Percentiles rank a stretch among this genome's conserved stretches.
These are phyloP conservation scores for Digitonthophagus gazella DNA, from an alignment of 2,888 invertebrate genomes.

Conservation along the genomic window DNA sequence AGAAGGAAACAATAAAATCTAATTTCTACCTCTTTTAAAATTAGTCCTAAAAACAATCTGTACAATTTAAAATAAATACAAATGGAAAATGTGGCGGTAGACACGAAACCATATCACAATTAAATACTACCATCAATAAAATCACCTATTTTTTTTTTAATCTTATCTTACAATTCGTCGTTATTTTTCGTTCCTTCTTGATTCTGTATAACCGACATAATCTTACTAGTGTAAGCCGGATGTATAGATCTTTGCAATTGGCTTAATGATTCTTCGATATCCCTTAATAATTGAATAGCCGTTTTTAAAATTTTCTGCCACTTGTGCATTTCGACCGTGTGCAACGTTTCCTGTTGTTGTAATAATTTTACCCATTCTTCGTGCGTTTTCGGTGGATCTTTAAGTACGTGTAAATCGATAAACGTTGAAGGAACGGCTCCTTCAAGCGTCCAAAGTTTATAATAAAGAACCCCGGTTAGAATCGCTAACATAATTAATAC, in stretches of 20 bases:
- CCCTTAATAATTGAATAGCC: constrained; percentile 62
- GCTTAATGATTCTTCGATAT: constrained; percentile 77
- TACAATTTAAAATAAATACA: too few relatives aligned
- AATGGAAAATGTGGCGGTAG: background rate
- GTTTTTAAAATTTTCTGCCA: constrained; percentile 77
- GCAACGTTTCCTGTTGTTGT: constrained; percentile 76
- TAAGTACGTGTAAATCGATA: constrained; percentile 55
- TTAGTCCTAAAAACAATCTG: background rate
- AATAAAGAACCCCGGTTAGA: constrained; percentile 78
- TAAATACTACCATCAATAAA: background rate
- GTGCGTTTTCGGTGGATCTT: constrained; percentile 68
- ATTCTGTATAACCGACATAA: constrained; percentile 52
- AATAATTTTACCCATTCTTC: constrained; percentile 81
- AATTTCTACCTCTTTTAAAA: background rate
- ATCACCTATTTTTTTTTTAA: constrained; percentile 22
- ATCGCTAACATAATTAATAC: constrained; percentile 65
- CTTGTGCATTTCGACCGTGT: constrained; percentile 76
- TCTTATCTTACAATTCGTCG: constrained; percentile 31
- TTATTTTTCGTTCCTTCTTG: constrained; percentile 32
- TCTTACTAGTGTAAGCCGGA: constrained; percentile 56
- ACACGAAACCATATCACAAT: background rate
- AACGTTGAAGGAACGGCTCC: constrained; percentile 55
- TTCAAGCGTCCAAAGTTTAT: constrained; percentile 76
- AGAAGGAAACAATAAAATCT: background rate
- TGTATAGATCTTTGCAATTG: constrained; percentile 66